phyloP scores from a whole-genome alignment of 2,113 vertebrate genomes.

The Seriola rivoliana region DNA sequence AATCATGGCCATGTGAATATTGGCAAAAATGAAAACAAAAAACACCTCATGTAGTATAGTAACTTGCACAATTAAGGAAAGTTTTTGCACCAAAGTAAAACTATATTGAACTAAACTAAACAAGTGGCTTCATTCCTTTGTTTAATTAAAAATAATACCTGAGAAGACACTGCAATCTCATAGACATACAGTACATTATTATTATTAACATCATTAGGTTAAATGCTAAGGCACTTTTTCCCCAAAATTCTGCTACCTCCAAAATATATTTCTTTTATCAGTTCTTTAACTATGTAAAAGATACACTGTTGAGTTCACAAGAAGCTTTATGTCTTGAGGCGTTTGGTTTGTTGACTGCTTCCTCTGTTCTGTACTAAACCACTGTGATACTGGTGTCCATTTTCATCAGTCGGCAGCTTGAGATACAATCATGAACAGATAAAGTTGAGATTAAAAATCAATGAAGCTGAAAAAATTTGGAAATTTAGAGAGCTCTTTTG shows the following conservation, averaged over 20 bases:
- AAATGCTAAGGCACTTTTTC: slow-evolving; percentile 1
- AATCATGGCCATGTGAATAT: background rate
- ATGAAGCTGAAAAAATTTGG: background rate
- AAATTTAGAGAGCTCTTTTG: background rate
- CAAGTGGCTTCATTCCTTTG: background rate
- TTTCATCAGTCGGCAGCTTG: slow-evolving; percentile 65
- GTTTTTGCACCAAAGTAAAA: background rate
- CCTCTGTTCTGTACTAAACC: slow-evolving; percentile 67
- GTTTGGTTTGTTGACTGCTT: slow-evolving; percentile 75
- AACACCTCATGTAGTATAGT: background rate
- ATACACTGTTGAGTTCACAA: background rate
- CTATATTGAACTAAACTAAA: background rate
- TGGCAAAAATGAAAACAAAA: background rate
- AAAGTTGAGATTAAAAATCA: background rate
- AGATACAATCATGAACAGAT: slow-evolving; percentile 20
- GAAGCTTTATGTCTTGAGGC: slow-evolving; percentile 83
- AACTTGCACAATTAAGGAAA: background rate
- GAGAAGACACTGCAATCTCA: slow-evolving; percentile 3
- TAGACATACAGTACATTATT: background rate
- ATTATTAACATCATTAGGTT: background rate
- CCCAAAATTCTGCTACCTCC: background rate
- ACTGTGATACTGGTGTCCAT: slow-evolving; percentile 47
- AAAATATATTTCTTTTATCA: background rate
- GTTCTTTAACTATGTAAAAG: background rate
- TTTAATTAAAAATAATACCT: slow-evolving; percentile 13